These are phyloP conservation scores for Calycopis cecrops DNA, from an alignment of 1,140 invertebrate species.

Conservation along the genomic window DNA sequence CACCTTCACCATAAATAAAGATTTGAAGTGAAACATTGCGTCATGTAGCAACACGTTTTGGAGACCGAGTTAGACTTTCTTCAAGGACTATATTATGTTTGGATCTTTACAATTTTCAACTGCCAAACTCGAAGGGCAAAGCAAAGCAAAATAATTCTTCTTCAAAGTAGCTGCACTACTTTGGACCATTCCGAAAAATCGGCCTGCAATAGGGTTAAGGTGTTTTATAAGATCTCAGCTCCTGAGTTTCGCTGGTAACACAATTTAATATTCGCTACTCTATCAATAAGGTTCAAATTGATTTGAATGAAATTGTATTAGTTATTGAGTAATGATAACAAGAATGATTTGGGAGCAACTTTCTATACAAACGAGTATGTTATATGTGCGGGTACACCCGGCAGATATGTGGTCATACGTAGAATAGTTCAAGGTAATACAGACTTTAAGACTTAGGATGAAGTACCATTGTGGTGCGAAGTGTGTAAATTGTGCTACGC, in stretches of 20 bases:
- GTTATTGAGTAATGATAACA: slow-evolving; percentile 53
- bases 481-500: background rate
- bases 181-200: too few species aligned
- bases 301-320: slow-evolving; percentile 22
- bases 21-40: too few species aligned
- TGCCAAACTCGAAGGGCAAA: too few species aligned
- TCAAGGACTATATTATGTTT: too few species aligned
- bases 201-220: background rate
- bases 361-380: slow-evolving; percentile 51
- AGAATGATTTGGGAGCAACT: slow-evolving; percentile 59
- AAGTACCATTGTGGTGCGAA: slow-evolving; percentile 11
- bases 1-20: too few species aligned
- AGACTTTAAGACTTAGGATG: background rate
- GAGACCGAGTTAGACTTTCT: too few species aligned
- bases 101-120: too few species aligned
- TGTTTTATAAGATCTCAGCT: background rate
- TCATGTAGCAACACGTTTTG: too few species aligned
- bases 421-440: slow-evolving; percentile 8
- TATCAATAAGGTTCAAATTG: slow-evolving; percentile 4
- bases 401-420: slow-evolving; percentile 24
- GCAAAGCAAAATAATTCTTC: too few species aligned
- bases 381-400: slow-evolving; percentile 19
- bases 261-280: background rate
- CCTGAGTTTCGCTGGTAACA: background rate
- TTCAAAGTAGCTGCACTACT: too few species aligned